phyloP scores from a whole-genome alignment of 2,113 vertebrate genomes.

The Zosterops borbonicus region DNA sequence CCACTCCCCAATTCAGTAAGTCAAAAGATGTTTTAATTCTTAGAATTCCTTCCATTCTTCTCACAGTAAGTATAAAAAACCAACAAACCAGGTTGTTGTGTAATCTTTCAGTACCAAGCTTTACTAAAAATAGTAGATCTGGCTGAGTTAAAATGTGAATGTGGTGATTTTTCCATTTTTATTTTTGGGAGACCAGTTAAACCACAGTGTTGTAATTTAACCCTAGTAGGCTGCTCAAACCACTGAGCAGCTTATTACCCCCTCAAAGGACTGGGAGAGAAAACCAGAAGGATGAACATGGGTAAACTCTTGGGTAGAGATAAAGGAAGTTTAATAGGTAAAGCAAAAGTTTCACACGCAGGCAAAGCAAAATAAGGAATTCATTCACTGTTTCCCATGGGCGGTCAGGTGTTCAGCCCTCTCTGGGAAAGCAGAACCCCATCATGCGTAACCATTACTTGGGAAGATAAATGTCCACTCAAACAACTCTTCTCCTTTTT shows the following conservation, averaged over 20 bases:
- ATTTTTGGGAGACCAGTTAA: not conserved
- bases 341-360: not conserved
- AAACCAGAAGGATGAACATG: not conserved
- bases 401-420: not conserved
- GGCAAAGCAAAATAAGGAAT: not conserved
- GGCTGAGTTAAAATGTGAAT: not conserved
- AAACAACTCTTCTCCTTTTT: not conserved
- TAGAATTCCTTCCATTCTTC: not conserved
- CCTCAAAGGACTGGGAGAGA: not conserved
- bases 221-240: not conserved
- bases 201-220: not conserved
- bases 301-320: not conserved
- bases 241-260: not conserved
- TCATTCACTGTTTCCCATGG: not conserved
- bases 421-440: not conserved
- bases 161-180: not conserved
- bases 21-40: not conserved
- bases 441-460: fast-evolving
- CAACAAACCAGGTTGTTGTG: not conserved
- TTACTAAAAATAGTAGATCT: not conserved
- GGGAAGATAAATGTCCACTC: not conserved
- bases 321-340: not conserved
- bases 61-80: not conserved
- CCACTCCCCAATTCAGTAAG: not conserved
- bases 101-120: not conserved